A percentile compares a stretch with the other conserved stretches of the same genome.
These are phyloP conservation scores for Melanostoma mellinum DNA, from an alignment of 2,888 invertebrate species.

Conservation along the genomic window DNA sequence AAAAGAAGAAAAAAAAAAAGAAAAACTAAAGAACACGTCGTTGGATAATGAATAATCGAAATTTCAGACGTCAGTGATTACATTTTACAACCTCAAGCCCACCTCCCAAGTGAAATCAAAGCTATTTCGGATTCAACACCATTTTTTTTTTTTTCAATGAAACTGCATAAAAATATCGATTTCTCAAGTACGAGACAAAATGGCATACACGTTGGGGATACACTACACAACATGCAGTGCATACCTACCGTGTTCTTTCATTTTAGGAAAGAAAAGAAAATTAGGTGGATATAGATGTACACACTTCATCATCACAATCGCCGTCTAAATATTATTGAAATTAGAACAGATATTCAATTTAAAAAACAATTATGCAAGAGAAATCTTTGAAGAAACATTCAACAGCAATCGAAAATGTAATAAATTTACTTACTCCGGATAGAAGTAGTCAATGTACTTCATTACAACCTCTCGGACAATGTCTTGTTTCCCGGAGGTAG, in stretches of 20 bases:
- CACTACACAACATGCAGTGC: not conserved
- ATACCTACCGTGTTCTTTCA: slow-evolving; percentile 2
- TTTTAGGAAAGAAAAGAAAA: not conserved
- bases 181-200: slow-evolving; percentile 32
- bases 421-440: slow-evolving; percentile 86
- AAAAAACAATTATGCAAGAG: slow-evolving; percentile 21
- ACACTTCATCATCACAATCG: not conserved
- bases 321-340: too few species aligned
- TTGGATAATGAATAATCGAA: not conserved
- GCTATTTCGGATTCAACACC: not conserved
- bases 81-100: too few species aligned
- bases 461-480: slow-evolving; percentile 87
- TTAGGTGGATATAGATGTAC: not conserved
- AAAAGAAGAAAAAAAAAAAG: too few species aligned
- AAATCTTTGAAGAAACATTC: not conserved
- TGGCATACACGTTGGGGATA: slow-evolving; percentile 23
- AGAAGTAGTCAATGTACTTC: slow-evolving; percentile 88
- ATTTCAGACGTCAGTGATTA: not conserved
- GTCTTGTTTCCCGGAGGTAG: slow-evolving; percentile 86
- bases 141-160: not conserved
- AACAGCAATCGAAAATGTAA: not conserved
- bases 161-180: slow-evolving; percentile 24
- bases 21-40: not conserved
- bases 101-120: not conserved
- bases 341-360: slow-evolving; percentile 15